phyloP scores from a whole-genome alignment of 2,888 invertebrate genomes.

The Diarsia rubi region DNA sequence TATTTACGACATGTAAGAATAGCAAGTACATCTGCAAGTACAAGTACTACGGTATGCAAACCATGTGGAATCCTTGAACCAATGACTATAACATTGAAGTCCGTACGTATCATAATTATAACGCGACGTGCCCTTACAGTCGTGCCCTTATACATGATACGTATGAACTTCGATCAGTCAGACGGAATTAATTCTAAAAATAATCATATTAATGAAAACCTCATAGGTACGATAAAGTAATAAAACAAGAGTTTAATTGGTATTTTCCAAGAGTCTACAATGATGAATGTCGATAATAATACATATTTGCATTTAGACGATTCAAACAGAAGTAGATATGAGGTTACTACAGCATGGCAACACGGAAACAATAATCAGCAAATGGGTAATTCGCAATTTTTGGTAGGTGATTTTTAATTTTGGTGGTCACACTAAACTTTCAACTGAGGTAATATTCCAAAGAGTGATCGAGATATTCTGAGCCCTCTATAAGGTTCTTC shows the following conservation, averaged over 20 bases:
- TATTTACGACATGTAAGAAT: neutral
- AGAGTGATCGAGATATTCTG: no score
- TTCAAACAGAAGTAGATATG: neutral
- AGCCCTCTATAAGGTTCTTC: no score
- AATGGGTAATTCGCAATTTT: no score
- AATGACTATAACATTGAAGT: neutral
- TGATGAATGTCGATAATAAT: neutral
- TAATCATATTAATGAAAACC: constrained; percentile 22
- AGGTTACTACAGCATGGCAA: neutral
- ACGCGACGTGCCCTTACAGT: no score
- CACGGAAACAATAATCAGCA: no score
- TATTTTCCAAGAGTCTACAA: neutral
- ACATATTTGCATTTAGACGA: neutral
- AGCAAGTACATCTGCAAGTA: neutral
- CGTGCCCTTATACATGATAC: neutral
- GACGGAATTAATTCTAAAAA: constrained; percentile 25
- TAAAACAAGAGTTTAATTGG: neutral
- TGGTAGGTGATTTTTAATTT: no score
- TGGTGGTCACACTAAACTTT: no score
- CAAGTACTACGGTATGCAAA: constrained; percentile 20
- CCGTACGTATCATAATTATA: no score
- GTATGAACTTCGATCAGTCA: constrained; percentile 10
- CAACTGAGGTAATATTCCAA: no score
- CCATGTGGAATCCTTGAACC: constrained; percentile 37
- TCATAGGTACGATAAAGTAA: neutral